phyloP scores from a whole-genome alignment of 2,113 vertebrate species.

The Acrocephalus kingi region DNA sequence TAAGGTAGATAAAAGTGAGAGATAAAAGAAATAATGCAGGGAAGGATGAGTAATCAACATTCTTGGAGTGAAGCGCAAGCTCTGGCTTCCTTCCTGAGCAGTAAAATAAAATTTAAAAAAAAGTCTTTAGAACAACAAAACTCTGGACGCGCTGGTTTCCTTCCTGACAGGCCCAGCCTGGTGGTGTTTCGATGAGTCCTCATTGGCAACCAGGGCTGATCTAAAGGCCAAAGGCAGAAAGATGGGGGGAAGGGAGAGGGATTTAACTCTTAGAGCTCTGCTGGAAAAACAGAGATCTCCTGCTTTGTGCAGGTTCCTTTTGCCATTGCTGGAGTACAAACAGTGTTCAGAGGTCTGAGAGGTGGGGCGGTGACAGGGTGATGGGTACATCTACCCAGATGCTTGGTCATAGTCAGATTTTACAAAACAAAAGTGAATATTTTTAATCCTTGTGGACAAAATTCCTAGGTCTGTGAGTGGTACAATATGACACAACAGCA shows the following conservation, averaged over 20 bases:
- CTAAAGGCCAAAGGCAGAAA: constrained; percentile 74
- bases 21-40: constrained; percentile 70
- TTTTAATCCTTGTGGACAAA: not conserved
- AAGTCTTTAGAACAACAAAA: constrained; percentile 85
- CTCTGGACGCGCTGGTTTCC: constrained; percentile 82
- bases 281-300: not conserved
- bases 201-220: constrained; percentile 67
- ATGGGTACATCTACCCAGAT: not conserved
- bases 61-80: constrained; percentile 82
- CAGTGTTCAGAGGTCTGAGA: not conserved
- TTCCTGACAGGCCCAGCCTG: constrained; percentile 83
- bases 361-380: not conserved
- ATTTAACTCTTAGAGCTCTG: constrained; percentile 74
- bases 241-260: constrained; percentile 66
- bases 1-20: constrained; percentile 68
- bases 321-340: not conserved
- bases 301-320: not conserved
- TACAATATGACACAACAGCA: not conserved
- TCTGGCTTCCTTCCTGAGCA: constrained; percentile 87
- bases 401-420: not conserved
- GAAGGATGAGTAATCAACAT: constrained; percentile 77
- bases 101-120: constrained; percentile 84
- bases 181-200: constrained; percentile 75
- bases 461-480: not conserved
- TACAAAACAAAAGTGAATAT: not conserved